Base-by-base conservation (phyloP, 2,888 invertebrate genomes). In the Nesidiocoris tenuis region DNA sequence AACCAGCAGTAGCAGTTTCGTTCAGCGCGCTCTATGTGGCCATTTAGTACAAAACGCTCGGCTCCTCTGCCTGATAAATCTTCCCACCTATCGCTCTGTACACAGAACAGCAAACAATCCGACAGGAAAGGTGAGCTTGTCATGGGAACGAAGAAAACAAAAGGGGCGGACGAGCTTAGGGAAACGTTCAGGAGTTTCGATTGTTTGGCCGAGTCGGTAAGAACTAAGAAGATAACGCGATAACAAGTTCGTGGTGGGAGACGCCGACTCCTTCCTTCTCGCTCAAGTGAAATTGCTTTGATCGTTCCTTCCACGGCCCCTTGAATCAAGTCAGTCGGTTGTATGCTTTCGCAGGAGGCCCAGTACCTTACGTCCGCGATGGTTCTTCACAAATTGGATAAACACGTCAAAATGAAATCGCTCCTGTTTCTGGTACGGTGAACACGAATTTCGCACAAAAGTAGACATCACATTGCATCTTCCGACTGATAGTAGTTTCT, bases 331-430 rank as follows among this genome's bases (percentile, higher is more conserved):
- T 64, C 22, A 61, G 63, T 64, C 55, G 61, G 66, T 56, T 76
- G 76, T 67, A 12, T 23, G 54, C 61, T 74, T 68, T 75, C 66
- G 66, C 61, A 65, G 71, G 75, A 63, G 23, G 61, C 61, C 59
- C 67, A 22, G 66, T 68, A 25, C 61, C n/a, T 63, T 63, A 19
- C 55, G 64, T 68, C 61, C 63, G 76, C 72, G 67, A 78, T 76
- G 77, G 77, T 79, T 57, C 74, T 79, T n/a, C 75, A 77, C 74
- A 76, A 78, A 68, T 76, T 76, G 77, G 77, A 77, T 70, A 79
- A 79, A 72, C 65, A 76, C 59, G 65, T 77, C 59, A 79, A 80
- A 78, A 72, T 79, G 59, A 80, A 79, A 75, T 78, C 79, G 24
- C 77, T 78, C 9, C 75, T 78, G 17, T 77, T 78, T 67, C 66